phyloP scores from a whole-genome alignment of 2,113 vertebrate species.

The Columba livia region DNA sequence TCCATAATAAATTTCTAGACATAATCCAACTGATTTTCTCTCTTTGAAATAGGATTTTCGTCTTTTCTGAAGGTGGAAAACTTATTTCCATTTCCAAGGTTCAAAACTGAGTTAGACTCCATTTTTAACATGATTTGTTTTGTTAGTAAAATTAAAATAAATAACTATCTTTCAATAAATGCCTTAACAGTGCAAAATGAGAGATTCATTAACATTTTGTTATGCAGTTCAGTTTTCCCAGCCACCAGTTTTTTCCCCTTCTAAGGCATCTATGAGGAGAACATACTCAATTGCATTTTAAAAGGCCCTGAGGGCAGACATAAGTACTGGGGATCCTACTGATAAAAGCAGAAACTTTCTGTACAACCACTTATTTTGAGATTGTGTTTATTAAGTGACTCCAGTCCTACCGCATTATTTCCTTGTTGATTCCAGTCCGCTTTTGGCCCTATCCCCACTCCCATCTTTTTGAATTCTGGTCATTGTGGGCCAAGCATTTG shows the following conservation, averaged over 20 bases:
- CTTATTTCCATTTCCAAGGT: slow-evolving; percentile 5
- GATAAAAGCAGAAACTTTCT: background rate
- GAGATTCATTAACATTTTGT: slow-evolving; percentile 26
- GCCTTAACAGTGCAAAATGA: slow-evolving; percentile 25
- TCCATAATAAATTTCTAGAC: slow-evolving; percentile 51
- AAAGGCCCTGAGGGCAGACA: background rate
- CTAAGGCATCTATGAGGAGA: background rate
- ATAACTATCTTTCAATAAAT: slow-evolving; percentile 35
- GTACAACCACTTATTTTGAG: background rate
- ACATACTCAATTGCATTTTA: background rate
- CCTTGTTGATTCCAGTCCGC: background rate
- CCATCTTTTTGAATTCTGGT: background rate
- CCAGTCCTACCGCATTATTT: background rate
- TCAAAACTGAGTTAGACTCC: background rate
- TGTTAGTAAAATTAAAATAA: slow-evolving; percentile 38
- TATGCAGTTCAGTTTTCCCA: background rate
- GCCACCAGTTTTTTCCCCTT: background rate
- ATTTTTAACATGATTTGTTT: slow-evolving; percentile 36
- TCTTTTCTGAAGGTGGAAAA: slow-evolving; percentile 46
- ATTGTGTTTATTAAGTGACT: background rate
- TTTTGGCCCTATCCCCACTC: background rate
- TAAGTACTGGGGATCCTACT: background rate
- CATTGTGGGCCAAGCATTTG: accelerated
- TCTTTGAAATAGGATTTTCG: slow-evolving; percentile 61
- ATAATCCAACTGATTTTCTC: slow-evolving; percentile 59